phyloP scores from a whole-genome alignment of 2,888 invertebrate species.

The Cheilosia soror region DNA sequence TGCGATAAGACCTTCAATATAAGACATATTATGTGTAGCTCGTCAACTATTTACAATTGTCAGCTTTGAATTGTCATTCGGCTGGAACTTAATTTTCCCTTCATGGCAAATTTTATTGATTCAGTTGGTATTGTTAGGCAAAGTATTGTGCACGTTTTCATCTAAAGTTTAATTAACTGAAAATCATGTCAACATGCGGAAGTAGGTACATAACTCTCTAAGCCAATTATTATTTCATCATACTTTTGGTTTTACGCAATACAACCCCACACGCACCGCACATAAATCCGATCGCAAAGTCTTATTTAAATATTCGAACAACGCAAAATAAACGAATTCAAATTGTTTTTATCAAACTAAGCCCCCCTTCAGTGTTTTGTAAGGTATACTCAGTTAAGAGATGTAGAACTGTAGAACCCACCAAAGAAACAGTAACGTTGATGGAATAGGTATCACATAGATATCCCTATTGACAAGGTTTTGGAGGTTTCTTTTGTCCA shows the following conservation, averaged over 20 bases:
- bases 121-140: background rate
- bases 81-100: too few species aligned
- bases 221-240: background rate
- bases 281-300: background rate
- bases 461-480: background rate
- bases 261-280: background rate
- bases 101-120: too few species aligned
- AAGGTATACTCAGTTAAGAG: slow-evolving; percentile 6
- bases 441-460: background rate
- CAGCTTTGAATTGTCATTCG: too few species aligned
- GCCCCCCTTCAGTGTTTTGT: slow-evolving; percentile 6
- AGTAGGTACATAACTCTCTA: background rate
- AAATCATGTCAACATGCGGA: slow-evolving; percentile 7
- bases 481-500: too few species aligned
- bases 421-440: slow-evolving; percentile 22
- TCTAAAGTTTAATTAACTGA: slow-evolving; percentile 2
- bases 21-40: too few species aligned
- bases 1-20: too few species aligned
- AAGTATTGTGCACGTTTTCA: background rate
- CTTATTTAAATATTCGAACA: slow-evolving; percentile 25
- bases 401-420: slow-evolving; percentile 5
- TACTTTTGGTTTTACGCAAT: background rate
- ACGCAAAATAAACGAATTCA: slow-evolving; percentile 15
- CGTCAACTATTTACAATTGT: too few species aligned
- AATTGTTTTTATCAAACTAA: slow-evolving; percentile 17